These are phyloP conservation scores for Hippocampus guttulatus DNA, from an alignment of 2,113 vertebrate species.

Conservation along the genomic window DNA sequence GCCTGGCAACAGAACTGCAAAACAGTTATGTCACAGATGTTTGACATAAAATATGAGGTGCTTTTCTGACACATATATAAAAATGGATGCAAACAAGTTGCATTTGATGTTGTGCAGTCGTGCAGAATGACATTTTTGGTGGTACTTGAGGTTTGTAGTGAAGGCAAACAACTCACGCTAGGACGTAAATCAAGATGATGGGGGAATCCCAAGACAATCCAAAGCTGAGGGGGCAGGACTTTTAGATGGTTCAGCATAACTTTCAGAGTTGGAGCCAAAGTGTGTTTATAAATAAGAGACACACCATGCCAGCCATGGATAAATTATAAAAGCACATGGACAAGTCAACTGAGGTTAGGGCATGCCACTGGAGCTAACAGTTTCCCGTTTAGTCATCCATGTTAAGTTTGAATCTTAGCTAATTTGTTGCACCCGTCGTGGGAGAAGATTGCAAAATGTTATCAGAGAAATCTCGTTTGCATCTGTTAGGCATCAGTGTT, in stretches of 20 bases:
- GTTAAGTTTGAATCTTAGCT: background rate
- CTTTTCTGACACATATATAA: background rate
- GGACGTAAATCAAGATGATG: slow-evolving; percentile 22
- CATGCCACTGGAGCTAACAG: background rate
- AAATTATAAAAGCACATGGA: too few relatives aligned
- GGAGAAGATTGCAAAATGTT: background rate
- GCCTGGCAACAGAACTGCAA: background rate
- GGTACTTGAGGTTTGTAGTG: background rate
- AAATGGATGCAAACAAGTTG: background rate
- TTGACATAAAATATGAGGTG: background rate
- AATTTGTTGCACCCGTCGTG: background rate
- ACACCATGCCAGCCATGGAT: background rate
- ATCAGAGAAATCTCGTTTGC: background rate
- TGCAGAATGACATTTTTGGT: background rate
- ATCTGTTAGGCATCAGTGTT: background rate
- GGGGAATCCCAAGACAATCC: slow-evolving; percentile 3
- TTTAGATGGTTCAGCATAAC: background rate
- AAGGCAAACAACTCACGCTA: slow-evolving; percentile 4
- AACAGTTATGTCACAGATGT: background rate
- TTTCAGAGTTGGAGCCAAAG: background rate
- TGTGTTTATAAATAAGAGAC: background rate
- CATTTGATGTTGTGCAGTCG: background rate
- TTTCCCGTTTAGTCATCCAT: background rate
- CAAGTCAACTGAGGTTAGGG: background rate
- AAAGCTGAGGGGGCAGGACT: background rate